Percentiles rank a stretch among this genome's conserved stretches.
Evolutionary conservation across 92 coral and sea anemone species (phyloP).

Genomic region (Parazoanthus darwini): DNA sequence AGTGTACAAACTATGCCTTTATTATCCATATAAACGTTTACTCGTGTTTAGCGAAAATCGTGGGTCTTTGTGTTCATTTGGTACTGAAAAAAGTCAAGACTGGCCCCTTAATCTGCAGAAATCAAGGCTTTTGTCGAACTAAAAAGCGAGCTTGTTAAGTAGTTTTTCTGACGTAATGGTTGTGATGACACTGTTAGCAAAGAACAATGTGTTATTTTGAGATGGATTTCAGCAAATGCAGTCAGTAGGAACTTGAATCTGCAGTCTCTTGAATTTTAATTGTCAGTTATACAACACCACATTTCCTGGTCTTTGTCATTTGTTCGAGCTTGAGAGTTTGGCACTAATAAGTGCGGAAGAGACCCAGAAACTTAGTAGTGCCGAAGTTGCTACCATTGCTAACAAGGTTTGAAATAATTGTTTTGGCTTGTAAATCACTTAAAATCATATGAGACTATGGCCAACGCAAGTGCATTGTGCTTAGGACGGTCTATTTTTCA

Average conservation of each 20-base stretch:
- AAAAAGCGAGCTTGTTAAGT: not conserved
- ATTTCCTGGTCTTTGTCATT: slow-evolving; percentile 25
- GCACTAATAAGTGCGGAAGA: slow-evolving; percentile 1
- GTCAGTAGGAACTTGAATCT: not conserved
- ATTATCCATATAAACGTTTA: too few relatives aligned
- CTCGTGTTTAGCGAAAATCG: not conserved
- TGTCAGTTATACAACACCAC: not conserved
- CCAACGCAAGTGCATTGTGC: not conserved
- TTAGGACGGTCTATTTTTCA: not conserved
- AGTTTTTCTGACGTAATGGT: not conserved
- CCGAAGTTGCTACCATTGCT: not conserved
- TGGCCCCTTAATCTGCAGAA: not conserved
- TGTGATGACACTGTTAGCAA: not conserved
- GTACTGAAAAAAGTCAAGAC: not conserved
- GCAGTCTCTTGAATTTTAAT: not conserved
- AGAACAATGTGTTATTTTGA: not conserved
- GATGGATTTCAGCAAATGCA: slow-evolving; percentile 24
- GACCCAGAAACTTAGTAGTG: not conserved
- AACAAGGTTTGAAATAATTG: not conserved
- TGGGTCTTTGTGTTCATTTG: too few relatives aligned
- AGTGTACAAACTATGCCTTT: too few relatives aligned
- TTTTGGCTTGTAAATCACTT: slow-evolving; percentile 17
- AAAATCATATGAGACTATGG: not conserved
- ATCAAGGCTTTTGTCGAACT: not conserved
- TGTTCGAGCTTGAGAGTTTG: slow-evolving; percentile 7